These are phyloP conservation scores for Augochlorella aurata DNA, from an alignment of 2,888 invertebrate genomes.

Conservation along the genomic window DNA sequence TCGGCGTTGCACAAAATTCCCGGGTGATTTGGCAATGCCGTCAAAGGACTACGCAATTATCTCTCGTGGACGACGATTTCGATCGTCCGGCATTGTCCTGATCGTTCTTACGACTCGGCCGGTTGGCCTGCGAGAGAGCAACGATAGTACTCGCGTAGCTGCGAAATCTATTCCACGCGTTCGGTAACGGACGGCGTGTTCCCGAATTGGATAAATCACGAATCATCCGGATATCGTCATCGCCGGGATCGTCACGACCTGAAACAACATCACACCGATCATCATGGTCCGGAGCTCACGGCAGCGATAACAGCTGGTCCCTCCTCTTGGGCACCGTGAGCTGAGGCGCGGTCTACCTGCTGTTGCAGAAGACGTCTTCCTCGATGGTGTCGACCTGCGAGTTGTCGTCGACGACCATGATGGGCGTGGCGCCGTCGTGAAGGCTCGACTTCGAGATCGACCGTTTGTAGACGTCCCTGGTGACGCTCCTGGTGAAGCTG, in stretches of 20 bases:
- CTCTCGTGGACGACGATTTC: background rate
- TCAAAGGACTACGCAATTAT: background rate
- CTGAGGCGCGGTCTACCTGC: slow-evolving; percentile 78
- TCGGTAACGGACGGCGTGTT: slow-evolving; percentile 28
- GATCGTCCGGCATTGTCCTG: background rate
- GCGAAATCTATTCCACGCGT: slow-evolving; percentile 27
- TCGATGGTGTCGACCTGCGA: slow-evolving; percentile 76
- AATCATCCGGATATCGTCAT: slow-evolving; percentile 61
- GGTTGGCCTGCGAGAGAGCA: slow-evolving; percentile 3
- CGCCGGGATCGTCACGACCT: slow-evolving; percentile 67
- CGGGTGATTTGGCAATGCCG: slow-evolving; percentile 26
- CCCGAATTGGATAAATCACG: slow-evolving; percentile 52
- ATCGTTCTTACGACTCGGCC: too few relatives aligned
- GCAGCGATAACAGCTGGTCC: slow-evolving; percentile 72
- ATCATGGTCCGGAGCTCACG: slow-evolving; percentile 72
- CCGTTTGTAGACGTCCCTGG: slow-evolving; percentile 83
- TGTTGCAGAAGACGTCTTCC: slow-evolving; percentile 77
- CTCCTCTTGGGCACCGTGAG: slow-evolving; percentile 76
- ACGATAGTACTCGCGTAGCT: background rate
- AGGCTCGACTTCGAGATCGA: slow-evolving; percentile 83
- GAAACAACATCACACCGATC: slow-evolving; percentile 56
- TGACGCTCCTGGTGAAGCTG: slow-evolving; percentile 84
- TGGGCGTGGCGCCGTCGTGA: slow-evolving; percentile 84
- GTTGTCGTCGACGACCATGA: slow-evolving; percentile 83
- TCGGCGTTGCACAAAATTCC: slow-evolving; percentile 46